These are phyloP conservation scores for Nematostella vectensis DNA, from an alignment of 92 coral and sea anemone genomes.

Conservation along the genomic window DNA sequence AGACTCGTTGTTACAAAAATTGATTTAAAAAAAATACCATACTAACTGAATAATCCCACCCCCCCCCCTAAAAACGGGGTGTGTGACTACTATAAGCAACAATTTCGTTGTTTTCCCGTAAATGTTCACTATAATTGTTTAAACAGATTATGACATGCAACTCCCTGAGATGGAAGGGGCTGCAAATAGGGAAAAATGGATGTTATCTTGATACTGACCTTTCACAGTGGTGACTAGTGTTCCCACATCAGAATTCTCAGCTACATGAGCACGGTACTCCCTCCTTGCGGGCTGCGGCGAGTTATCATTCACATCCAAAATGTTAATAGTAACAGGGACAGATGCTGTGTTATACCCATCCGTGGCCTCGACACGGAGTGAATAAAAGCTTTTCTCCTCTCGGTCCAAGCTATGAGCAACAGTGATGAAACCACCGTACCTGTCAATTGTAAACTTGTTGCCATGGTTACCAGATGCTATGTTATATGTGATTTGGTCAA, in stretches of 20 bases:
- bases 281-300: slow-evolving; percentile 75
- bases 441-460: slow-evolving; percentile 57
- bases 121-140: too few relatives aligned
- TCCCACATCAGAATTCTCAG: slow-evolving; percentile 59
- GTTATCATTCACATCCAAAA: slow-evolving; percentile 78
- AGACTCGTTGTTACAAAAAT: too few relatives aligned
- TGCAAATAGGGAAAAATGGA: too few relatives aligned
- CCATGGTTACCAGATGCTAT: slow-evolving; percentile 68
- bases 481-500: slow-evolving; percentile 36
- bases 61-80: too few relatives aligned
- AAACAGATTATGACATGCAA: too few relatives aligned
- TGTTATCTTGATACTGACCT: slow-evolving; percentile 31
- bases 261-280: slow-evolving; percentile 65
- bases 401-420: slow-evolving; percentile 54
- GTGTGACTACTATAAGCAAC: too few relatives aligned
- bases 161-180: too few relatives aligned
- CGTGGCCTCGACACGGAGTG: slow-evolving; percentile 50
- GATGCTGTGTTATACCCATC: slow-evolving; percentile 60
- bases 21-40: too few relatives aligned
- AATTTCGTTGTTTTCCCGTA: too few relatives aligned
- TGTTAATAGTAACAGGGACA: slow-evolving; percentile 38
- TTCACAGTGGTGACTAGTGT: slow-evolving; percentile 62
- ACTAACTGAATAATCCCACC: too few relatives aligned
- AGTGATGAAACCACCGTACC: slow-evolving; percentile 34
- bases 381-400: slow-evolving; percentile 47